These are phyloP conservation scores for Mareca strepera DNA, from an alignment of 2,797 vertebrate genomes.

Conservation along the genomic window DNA sequence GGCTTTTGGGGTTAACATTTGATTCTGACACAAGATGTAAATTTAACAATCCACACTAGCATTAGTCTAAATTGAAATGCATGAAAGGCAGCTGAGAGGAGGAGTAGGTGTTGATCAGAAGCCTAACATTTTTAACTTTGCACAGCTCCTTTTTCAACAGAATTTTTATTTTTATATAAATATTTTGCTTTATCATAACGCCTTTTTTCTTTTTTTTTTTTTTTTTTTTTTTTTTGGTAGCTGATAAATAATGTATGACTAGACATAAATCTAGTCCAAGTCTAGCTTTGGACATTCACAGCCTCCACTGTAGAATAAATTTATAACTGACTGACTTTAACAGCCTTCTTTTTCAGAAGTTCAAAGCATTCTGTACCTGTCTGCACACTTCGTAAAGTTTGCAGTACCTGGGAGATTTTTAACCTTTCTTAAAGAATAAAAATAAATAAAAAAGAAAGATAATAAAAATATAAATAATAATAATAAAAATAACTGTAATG, in stretches of 20 bases:
- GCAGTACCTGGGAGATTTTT: neutral
- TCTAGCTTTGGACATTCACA: conserved; percentile 59
- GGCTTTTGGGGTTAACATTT: conserved; percentile 27
- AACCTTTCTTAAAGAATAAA: neutral
- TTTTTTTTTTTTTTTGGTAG: conserved; percentile 44
- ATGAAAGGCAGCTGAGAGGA: neutral
- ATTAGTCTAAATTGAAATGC: conserved; percentile 5
- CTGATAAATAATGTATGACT: conserved; percentile 71
- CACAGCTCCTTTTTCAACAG: conserved; percentile 51
- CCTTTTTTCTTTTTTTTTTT: neutral
- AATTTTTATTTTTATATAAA: conserved; percentile 69
- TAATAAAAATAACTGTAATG: neutral
- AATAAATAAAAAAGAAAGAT: neutral
- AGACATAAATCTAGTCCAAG: conserved; percentile 55
- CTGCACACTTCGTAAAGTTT: conserved; percentile 8
- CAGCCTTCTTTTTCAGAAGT: neutral
- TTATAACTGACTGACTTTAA: conserved; percentile 59
- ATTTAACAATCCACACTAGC: neutral
- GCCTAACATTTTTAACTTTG: conserved; percentile 4
- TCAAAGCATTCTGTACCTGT: conserved; percentile 35
- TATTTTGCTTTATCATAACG: conserved; percentile 57
- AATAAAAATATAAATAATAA: neutral
- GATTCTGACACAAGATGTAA: neutral
- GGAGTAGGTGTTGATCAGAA: conserved; percentile 28
- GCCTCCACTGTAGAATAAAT: conserved; percentile 56